Conservation (phyloP, 2,888 invertebrate genomes). For the Notodonta ziczac region DNA sequence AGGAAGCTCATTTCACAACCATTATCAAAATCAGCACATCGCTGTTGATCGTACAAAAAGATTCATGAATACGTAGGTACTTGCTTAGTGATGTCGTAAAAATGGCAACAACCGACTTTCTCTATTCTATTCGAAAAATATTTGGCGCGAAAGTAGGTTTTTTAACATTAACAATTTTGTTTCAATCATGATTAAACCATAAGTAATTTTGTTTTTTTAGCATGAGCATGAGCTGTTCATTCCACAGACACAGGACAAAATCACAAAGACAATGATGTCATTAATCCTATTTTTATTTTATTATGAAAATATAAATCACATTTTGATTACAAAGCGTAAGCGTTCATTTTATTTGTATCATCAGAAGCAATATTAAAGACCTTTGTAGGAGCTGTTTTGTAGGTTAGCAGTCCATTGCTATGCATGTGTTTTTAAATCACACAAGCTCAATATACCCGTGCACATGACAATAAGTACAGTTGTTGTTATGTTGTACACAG, state of each 20-base stretch:
- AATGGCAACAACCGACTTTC: background rate
- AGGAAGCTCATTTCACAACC: slow-evolving; percentile 3
- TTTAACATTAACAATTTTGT: background rate
- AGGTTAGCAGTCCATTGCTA: slow-evolving; percentile 6
- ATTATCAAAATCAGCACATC: slow-evolving; percentile 4
- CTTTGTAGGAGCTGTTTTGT: slow-evolving; percentile 1
- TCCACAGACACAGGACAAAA: no score
- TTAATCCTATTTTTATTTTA: background rate
- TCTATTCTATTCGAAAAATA: background rate
- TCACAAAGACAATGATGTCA: background rate
- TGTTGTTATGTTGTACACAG: background rate
- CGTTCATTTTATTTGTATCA: background rate
- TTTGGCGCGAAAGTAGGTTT: background rate
- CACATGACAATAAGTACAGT: background rate
- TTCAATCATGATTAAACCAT: no score
- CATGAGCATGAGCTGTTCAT: no score
- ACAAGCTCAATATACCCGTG: background rate
- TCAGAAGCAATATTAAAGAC: slow-evolving; percentile 1
- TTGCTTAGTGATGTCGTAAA: background rate
- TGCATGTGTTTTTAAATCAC: slow-evolving; percentile 2
- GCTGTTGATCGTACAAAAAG: background rate
- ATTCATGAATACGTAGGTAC: background rate
- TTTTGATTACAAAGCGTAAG: background rate
- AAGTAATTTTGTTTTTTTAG: no score
- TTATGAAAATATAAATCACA: background rate